Base-by-base conservation (phyloP, 2,888 invertebrate species). In the Eristalis intricaria region DNA sequence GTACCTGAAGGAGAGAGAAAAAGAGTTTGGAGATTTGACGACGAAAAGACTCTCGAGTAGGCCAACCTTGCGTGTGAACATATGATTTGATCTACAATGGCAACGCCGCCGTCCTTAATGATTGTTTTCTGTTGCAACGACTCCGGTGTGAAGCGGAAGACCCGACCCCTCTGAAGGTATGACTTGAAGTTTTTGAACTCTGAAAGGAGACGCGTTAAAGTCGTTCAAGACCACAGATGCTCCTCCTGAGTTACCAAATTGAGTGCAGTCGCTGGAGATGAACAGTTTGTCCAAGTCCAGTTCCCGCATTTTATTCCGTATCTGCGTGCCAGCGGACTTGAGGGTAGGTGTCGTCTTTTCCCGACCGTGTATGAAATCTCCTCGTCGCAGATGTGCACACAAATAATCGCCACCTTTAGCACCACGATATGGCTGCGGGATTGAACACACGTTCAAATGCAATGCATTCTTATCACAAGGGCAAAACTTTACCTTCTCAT, bases 41-140 rank as follows among this genome's bases (percentile, higher is more conserved):
- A 38, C 13, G 4, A 13, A 13, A 13, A 13, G 38, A 38, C 0
- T 10, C 0, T 10, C 10, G 38, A 11, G 8, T 35, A 35, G 38
- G 60, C 70, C 29, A 23, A 90, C 63, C 95, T 95, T 0, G 98
- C 96, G 93, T 96, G 96, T 0, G 99, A 96, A 93, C 98, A 98
- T 89, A 99, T 97, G 90, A 99, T 97, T 94, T 99, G 99, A 91
- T 99, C 99, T 69, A 99, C 95, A 77, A 99, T 97, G 0, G 99
- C 98, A 29, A 97, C 91, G 1, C 97, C 98, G 1, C 99, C 99
- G 91, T 98, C 98, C 91, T 95, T 92, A 0, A 93, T 89, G 40
- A 88, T 60, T 2, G 90, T 75, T 4, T 92, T 91, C 78, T 93
- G 91, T 13, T 89, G 89, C 50, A 90, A 84, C 8, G 91, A 91